These are phyloP conservation scores for Notarius quadriscutis DNA, from an alignment of 2,113 vertebrate species.

Conservation along the genomic window DNA sequence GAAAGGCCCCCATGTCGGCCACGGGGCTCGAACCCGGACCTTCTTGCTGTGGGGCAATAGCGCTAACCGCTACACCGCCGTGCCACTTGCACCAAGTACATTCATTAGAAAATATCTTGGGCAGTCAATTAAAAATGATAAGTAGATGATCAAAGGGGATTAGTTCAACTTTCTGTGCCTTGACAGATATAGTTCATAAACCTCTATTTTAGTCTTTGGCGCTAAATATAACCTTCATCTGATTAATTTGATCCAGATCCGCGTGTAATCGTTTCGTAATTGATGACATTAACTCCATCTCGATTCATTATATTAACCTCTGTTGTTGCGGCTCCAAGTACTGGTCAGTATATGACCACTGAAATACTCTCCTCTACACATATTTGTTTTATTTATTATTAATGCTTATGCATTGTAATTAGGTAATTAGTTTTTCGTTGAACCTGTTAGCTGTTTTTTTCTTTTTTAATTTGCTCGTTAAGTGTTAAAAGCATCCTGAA, in stretches of 20 bases:
- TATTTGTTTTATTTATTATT: neutral
- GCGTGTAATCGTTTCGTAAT: neutral
- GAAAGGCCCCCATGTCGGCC: no score
- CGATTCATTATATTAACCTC: slow-evolving; percentile 6
- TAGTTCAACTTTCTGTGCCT: neutral
- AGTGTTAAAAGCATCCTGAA: neutral
- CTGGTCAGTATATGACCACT: neutral
- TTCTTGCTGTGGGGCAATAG: no score
- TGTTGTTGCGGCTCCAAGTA: neutral
- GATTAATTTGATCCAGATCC: neutral
- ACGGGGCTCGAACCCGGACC: no score
- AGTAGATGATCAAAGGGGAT: no score
- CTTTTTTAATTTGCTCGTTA: neutral
- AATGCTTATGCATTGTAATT: neutral
- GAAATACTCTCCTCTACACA: neutral
- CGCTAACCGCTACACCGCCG: no score
- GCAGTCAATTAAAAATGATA: neutral
- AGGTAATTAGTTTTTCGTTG: neutral
- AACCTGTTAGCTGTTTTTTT: neutral
- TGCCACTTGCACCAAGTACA: neutral
- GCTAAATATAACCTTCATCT: neutral
- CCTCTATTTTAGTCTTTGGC: neutral
- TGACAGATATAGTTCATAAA: neutral
- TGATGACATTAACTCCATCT: slow-evolving; percentile 1
- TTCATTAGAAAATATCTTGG: neutral